Base-by-base conservation (phyloP, 2,888 invertebrate genomes). In the Drosophila paranaensis region DNA sequence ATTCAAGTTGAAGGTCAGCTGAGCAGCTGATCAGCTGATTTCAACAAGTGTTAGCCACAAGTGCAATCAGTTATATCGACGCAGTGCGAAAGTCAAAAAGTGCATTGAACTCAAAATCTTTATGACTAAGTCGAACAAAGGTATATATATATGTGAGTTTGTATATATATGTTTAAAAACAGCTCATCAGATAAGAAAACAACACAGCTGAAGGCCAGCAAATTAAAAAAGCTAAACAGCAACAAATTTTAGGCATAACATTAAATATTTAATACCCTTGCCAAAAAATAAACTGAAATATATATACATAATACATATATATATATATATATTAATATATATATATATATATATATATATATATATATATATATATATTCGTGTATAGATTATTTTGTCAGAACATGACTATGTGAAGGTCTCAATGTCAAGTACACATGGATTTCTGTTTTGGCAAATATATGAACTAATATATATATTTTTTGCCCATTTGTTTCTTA, bases 81-180 rank as follows among this genome's bases (percentile, higher is more conserved):
- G 45, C 39, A 61, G 27, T 62, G 33, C 71, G 46, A 71, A 71
- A 63, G 75, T 64, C 71, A 20, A 58, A 58, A 20, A 54, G 88
- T 80, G 83, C 88, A 87, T 70, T 85, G 84, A 85, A 87, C 89
- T 69, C 60, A 25, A 39, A 35, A 3, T 54, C 40, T 74, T 73
- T 83, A 75, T 80, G 85, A 81, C 74, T 72, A 74, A 50, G 27
- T 25, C 57, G 13, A 56, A 33, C 20, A 16, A 43, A 33, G 20
- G 54, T 30, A 40, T 43, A 43, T 30, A 35, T 46, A 25, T 27
- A 39, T 13, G 3, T 37, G 13, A 4, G 4, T 35, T 2, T 37
- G 2, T 16, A 37, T 13, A 25, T 13, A 37, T n/a, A 37, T n/a
- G 25, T 16, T 27, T 13, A 30, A 20, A 39, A 30, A 27, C 27